Evolutionary conservation across 2,113 vertebrate species (phyloP).

Genomic region (Aleadryas rufinucha): DNA sequence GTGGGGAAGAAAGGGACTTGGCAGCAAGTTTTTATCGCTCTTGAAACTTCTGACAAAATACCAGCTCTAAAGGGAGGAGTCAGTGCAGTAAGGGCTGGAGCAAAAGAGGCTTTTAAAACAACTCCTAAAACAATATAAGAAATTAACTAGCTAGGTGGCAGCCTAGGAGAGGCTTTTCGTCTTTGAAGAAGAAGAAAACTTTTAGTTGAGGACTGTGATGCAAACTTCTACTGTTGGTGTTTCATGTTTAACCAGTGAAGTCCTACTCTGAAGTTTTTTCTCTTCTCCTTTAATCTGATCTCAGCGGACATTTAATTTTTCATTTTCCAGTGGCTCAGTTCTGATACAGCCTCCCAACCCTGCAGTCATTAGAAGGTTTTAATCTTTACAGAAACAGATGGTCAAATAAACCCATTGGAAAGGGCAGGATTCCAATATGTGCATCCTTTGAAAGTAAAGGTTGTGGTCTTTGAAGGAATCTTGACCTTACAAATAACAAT

Average conservation of each 20-base stretch:
- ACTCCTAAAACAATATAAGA: conserved; percentile 1
- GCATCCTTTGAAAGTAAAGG: conserved; percentile 2
- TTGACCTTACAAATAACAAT: background rate
- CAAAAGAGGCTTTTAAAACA: conserved; percentile 31
- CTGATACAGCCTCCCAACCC: background rate
- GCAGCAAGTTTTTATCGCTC: conserved; percentile 58
- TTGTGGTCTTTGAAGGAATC: conserved; percentile 21
- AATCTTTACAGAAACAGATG: conserved; percentile 26
- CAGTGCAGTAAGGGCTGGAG: background rate
- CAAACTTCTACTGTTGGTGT: background rate
- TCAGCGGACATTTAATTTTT: background rate
- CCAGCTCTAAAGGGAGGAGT: conserved; percentile 51
- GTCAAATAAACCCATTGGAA: background rate
- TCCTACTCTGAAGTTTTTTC: background rate
- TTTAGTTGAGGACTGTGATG: background rate
- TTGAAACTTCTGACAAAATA: conserved; percentile 61
- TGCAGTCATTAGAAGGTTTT: background rate
- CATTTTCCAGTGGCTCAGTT: background rate
- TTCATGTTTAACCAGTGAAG: background rate
- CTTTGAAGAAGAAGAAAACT: background rate
- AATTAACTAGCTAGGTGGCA: conserved; percentile 55
- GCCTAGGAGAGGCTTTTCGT: conserved; percentile 32
- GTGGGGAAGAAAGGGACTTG: conserved; percentile 63
- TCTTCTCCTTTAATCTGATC: background rate
- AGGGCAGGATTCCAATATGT: background rate